Percentiles rank a stretch among this genome's conserved stretches.
Conservation (phyloP, 1,140 invertebrate species). For the Dendrolimus kikuchii region DNA sequence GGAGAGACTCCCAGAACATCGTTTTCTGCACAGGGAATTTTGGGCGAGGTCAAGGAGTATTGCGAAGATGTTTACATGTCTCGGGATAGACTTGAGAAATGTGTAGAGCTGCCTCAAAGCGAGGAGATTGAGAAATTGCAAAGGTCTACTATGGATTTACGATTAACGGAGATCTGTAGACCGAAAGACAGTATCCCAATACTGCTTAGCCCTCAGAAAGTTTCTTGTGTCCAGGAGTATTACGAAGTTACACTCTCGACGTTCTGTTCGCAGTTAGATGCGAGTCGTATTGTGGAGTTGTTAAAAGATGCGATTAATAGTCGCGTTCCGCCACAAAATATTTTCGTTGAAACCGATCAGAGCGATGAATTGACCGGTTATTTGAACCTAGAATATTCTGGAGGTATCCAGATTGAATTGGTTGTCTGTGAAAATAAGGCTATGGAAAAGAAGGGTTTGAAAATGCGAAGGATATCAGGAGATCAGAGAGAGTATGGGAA, state of each 20-base stretch:
- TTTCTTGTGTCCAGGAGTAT: conserved; percentile 67
- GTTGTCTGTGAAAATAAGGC: conserved; percentile 84
- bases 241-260: conserved; percentile 84
- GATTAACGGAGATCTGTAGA: conserved; percentile 56
- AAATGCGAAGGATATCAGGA: conserved; percentile 92
- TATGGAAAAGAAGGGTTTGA: conserved; percentile 87
- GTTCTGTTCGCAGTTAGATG: conserved; percentile 83
- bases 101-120: conserved; percentile 38
- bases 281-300: conserved; percentile 84
- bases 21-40: conserved; percentile 58
- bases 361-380: conserved; percentile 58
- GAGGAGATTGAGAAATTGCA: conserved; percentile 61
- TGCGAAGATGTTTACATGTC: conserved; percentile 51
- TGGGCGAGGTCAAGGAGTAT: conserved; percentile 64
- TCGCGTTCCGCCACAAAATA: conserved; percentile 81
- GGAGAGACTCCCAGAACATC: conserved; percentile 67
- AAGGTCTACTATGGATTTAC: conserved; percentile 60
- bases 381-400: conserved; percentile 84
- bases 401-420: conserved; percentile 90
- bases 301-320: conserved; percentile 88
- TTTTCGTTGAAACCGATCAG: conserved; percentile 73
- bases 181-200: conserved; percentile 61
- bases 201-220: conserved; percentile 53
- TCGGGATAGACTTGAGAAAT: conserved; percentile 48
- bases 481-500: conserved; percentile 93